Conservation (phyloP, 2,113 vertebrate genomes). For the Myotis brandtii region DNA sequence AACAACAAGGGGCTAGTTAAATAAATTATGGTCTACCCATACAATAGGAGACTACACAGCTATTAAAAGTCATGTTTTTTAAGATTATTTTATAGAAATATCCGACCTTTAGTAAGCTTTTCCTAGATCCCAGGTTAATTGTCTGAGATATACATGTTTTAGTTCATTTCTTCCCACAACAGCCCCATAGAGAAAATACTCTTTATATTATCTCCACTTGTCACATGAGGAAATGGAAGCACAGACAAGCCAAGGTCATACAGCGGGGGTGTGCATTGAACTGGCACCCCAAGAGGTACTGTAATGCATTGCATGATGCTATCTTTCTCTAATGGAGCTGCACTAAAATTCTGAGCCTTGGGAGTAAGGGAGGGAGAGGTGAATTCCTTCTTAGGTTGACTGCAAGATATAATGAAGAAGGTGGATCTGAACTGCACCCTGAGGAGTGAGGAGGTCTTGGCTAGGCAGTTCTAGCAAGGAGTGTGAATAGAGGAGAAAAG, state of each 20-base stretch:
- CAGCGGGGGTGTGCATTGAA: neutral
- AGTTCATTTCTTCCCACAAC: neutral
- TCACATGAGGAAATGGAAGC: neutral
- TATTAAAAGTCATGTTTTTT: neutral
- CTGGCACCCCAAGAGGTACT: no score
- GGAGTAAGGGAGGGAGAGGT: accelerated
- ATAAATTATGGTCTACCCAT: neutral
- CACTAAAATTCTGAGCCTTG: neutral
- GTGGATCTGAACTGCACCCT: neutral
- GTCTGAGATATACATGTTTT: neutral
- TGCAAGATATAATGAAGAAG: neutral
- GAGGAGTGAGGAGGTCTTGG: neutral
- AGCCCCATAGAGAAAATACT: neutral
- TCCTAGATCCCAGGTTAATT: neutral
- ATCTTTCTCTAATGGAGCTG: neutral
- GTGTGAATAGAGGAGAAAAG: neutral
- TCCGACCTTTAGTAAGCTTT: neutral
- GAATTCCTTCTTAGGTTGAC: neutral
- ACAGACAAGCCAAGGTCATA: neutral
- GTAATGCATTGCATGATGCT: accelerated
- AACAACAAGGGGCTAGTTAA: neutral
- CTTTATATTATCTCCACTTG: neutral
- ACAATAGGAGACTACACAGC: neutral
- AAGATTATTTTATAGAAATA: slow-evolving; percentile 22
- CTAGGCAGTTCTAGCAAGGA: neutral